phyloP scores from a whole-genome alignment of 2,113 vertebrate species.

The Zingel zingel region DNA sequence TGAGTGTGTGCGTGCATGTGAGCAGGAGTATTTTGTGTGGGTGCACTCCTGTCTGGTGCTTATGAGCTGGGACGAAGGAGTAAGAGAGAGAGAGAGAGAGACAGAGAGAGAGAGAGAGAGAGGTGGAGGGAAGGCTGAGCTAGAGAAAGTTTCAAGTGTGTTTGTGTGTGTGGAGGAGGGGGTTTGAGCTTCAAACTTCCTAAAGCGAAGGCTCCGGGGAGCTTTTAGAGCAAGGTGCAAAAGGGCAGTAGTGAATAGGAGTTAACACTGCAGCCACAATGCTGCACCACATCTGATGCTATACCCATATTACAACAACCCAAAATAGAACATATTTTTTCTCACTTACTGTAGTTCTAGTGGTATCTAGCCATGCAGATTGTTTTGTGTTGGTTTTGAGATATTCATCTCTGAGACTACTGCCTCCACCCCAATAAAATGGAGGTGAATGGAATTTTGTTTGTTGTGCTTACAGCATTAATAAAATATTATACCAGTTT shows the following conservation, averaged over 20 bases:
- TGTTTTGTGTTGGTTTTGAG: neutral
- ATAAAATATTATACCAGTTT: too few relatives aligned
- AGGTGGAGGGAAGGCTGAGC: slow-evolving; percentile 54
- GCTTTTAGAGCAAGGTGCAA: slow-evolving; percentile 79
- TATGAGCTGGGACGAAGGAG: slow-evolving; percentile 64
- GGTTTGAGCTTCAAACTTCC: slow-evolving; percentile 66
- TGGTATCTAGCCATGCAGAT: neutral
- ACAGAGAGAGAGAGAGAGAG: slow-evolving; percentile 44
- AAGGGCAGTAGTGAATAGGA: slow-evolving; percentile 56
- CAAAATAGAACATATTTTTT: slow-evolving; percentile 1
- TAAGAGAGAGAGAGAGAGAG: slow-evolving; percentile 36
- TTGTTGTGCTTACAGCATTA: neutral
- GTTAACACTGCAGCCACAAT: slow-evolving; percentile 27
- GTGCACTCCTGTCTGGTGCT: slow-evolving; percentile 63
- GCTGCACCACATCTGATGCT: neutral
- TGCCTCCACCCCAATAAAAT: neutral
- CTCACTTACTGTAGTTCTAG: neutral
- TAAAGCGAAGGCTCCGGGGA: slow-evolving; percentile 71
- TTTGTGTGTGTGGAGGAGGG: slow-evolving; percentile 50
- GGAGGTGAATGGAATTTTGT: neutral
- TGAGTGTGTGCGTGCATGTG: slow-evolving; percentile 54
- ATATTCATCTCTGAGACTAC: neutral
- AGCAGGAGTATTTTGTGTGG: slow-evolving; percentile 52
- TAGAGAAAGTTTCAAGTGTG: slow-evolving; percentile 48
- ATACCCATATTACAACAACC: neutral